phyloP scores from a whole-genome alignment of 2,797 vertebrate genomes.

The Mionectes olivaceus region DNA sequence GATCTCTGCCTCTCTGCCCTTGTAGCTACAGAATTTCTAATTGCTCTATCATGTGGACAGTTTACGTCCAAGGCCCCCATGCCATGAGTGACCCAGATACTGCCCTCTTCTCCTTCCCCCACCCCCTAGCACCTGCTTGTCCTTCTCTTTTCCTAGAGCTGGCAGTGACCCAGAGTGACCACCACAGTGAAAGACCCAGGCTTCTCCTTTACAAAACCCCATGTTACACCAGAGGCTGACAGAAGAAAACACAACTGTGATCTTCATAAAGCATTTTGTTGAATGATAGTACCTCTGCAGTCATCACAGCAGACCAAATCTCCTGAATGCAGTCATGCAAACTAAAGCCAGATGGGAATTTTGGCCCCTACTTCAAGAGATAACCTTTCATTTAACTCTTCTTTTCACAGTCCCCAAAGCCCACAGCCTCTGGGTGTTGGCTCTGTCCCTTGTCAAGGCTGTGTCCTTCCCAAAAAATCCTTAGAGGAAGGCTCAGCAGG shows the following conservation, averaged over 20 bases:
- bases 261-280: not conserved
- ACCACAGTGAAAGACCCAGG: rapidly evolving
- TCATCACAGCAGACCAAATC: not conserved
- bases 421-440: not conserved
- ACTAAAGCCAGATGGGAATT: not conserved
- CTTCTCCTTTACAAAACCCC: not conserved
- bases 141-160: not conserved
- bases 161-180: not conserved
- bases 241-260: not conserved
- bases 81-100: not conserved
- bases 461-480: not conserved
- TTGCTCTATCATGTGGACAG: not conserved
- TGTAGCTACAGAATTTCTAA: not conserved
- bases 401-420: not conserved
- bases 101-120: not conserved
- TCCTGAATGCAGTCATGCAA: not conserved
- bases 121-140: not conserved
- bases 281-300: not conserved
- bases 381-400: not conserved
- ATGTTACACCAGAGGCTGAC: not conserved
- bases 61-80: rapidly evolving
- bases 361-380: not conserved
- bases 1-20: not conserved
- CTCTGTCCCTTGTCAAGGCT: not conserved
- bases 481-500: not conserved